Evolutionary conservation across 2,113 vertebrate genomes (phyloP).

Genomic region (Spea bombifrons): DNA sequence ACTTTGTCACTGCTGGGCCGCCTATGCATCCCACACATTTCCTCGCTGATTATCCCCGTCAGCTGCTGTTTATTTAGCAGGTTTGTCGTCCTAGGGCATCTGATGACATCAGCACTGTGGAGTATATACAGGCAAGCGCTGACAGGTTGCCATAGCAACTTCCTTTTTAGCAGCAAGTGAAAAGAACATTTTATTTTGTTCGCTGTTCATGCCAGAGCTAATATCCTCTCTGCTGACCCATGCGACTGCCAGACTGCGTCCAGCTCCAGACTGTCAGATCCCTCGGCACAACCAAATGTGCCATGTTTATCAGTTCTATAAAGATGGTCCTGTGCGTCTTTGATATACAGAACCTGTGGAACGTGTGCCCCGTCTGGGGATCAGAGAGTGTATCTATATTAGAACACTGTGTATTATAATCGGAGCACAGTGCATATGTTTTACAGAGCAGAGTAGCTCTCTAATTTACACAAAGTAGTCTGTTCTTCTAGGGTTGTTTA

Average conservation of each 20-base stretch:
- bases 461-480: too few relatives aligned
- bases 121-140: conserved; percentile 33
- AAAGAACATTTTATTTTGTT: conserved; percentile 47
- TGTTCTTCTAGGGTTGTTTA: too few relatives aligned
- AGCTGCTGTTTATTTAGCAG: conserved; percentile 45
- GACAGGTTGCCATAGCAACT: conserved; percentile 45
- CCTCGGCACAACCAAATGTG: neutral
- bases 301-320: neutral
- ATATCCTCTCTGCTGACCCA: conserved; percentile 45
- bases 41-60: conserved; percentile 21
- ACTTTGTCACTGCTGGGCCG: neutral
- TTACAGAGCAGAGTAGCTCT: too few relatives aligned
- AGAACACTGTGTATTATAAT: too few relatives aligned
- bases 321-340: too few relatives aligned
- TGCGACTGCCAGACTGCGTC: conserved; percentile 32
- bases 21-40: conserved; percentile 24
- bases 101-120: conserved; percentile 40
- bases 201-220: conserved; percentile 40
- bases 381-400: too few relatives aligned
- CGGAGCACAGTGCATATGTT: too few relatives aligned
- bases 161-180: conserved; percentile 45
- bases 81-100: conserved; percentile 33
- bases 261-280: conserved; percentile 15
- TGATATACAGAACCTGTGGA: too few relatives aligned
- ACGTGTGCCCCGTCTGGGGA: too few relatives aligned